phyloP scores from a whole-genome alignment of 2,888 invertebrate genomes.

The Phaonia tiefii region DNA sequence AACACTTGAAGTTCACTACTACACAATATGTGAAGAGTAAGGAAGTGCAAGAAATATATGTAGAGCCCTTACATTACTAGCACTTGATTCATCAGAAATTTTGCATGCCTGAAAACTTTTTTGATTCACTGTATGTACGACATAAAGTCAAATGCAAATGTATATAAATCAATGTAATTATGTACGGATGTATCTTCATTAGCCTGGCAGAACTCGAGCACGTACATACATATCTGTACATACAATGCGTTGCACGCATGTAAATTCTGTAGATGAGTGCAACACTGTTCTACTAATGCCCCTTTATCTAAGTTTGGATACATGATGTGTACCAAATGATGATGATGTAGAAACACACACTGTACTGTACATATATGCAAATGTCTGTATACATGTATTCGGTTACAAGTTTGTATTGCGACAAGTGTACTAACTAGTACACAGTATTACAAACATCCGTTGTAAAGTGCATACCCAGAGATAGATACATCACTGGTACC shows the following conservation, averaged over 20 bases:
- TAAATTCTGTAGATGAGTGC: not conserved
- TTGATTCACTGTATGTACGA: too few species aligned
- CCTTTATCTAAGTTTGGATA: not conserved
- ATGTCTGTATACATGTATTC: slow-evolving; percentile 16
- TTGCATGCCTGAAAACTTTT: too few species aligned
- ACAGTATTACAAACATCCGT: too few species aligned
- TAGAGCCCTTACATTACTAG: too few species aligned
- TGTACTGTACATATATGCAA: not conserved
- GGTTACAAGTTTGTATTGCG: slow-evolving; percentile 31
- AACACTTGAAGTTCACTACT: too few species aligned
- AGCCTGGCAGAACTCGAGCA: not conserved
- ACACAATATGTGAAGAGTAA: too few species aligned
- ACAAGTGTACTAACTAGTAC: slow-evolving; percentile 15
- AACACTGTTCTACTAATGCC: not conserved
- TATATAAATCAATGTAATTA: too few species aligned
- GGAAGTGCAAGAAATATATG: too few species aligned
- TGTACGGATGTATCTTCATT: too few species aligned
- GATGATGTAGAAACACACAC: slow-evolving; percentile 19
- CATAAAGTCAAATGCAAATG: too few species aligned
- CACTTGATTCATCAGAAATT: too few species aligned
- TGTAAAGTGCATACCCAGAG: slow-evolving; percentile 54
- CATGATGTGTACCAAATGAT: slow-evolving; percentile 21
- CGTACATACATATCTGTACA: not conserved
- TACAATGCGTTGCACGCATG: slow-evolving; percentile 4
- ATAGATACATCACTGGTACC: slow-evolving; percentile 42